Evolutionary conservation across 2,888 invertebrate genomes (phyloP).

Genomic region (Timema podura): DNA sequence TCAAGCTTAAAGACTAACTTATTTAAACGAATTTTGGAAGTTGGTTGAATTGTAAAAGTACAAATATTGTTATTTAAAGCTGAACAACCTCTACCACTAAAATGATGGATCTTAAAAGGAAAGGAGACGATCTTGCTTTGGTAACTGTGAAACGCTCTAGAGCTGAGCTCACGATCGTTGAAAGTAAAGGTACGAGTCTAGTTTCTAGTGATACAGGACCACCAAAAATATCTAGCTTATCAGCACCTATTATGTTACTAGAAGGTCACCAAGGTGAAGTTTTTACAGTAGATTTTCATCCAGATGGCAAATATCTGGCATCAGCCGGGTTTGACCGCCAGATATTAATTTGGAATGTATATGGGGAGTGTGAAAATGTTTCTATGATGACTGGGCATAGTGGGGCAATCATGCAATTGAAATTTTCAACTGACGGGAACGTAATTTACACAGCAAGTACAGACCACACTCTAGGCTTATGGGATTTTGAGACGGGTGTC

Average conservation of each 20-base stretch:
- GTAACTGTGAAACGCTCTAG: slow-evolving; percentile 52
- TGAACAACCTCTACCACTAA: too few species aligned
- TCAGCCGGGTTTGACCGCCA: slow-evolving; percentile 94
- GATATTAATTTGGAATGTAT: slow-evolving; percentile 96
- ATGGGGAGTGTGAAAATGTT: slow-evolving; percentile 97
- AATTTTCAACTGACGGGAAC: slow-evolving; percentile 80
- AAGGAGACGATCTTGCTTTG: slow-evolving; percentile 58
- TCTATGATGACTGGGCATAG: slow-evolving; percentile 91
- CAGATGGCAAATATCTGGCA: slow-evolving; percentile 91
- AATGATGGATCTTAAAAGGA: slow-evolving; percentile 61
- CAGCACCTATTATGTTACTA: slow-evolving; percentile 91
- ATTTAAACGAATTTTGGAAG: too few species aligned
- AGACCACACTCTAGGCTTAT: slow-evolving; percentile 91
- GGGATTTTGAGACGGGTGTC: slow-evolving; percentile 88
- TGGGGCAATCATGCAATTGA: slow-evolving; percentile 91
- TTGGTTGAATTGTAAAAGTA: too few species aligned
- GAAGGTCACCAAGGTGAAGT: slow-evolving; percentile 98
- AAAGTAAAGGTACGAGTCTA: slow-evolving; percentile 51
- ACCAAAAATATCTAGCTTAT: slow-evolving; percentile 79
- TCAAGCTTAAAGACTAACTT: too few species aligned
- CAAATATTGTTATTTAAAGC: too few species aligned
- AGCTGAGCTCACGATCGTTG: slow-evolving; percentile 64
- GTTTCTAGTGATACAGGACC: slow-evolving; percentile 62
- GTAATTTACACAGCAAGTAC: slow-evolving; percentile 88
- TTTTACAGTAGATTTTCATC: slow-evolving; percentile 89